Base-by-base conservation (phyloP, 2,113 vertebrate genomes). In the Struthidea cinerea region DNA sequence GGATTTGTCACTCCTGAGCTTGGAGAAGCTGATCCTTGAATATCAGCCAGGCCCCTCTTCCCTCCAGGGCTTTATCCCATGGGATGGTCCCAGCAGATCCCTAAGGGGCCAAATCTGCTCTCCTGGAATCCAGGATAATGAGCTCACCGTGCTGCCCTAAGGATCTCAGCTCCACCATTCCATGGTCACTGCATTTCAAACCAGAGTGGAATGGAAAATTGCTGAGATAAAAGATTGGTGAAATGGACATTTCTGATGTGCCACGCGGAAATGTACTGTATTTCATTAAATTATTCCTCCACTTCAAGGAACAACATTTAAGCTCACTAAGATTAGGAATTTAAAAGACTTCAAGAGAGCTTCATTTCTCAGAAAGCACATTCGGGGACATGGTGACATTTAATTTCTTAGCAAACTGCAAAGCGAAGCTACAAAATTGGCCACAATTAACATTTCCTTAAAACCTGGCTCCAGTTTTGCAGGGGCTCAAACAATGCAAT, bases 301-400 rank as follows among this genome's bases (percentile, higher is more conserved):
- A 76, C 60, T 16, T 60, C 76, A 84, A 89, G 88, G 90, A 95
- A 61, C 68, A 95, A 71, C 88, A 76, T 94, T 93, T 87, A 89
- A 94, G 47, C 5, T 14, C 76, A 42, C 5, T 61, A 81, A 82
- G 90, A 89, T 95, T 49, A 95, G 76, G 73, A 68, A 84, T 87
- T 94, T 74, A 50, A 92, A 89, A 81, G 86, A 71, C 92, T 92
- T 90, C 86, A 50, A 89, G 92, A 93, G 77, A 89, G 76, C 37
- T 93, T 94, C 81, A 35, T 85, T 90, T 94, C 93, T 94, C 85
- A 64, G 60, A 37, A 59, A 78, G 70, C 74, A 65, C 76, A 53
- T 90, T 49, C 88, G 53, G 90, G 80, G 88, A 79, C 83, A 50
- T 22, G 83, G 69, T 94, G 96, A 87, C 96, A 95, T 96, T 77